Conservation (phyloP, 2,797 vertebrate species). For the Neosilurus mollespiculum region DNA sequence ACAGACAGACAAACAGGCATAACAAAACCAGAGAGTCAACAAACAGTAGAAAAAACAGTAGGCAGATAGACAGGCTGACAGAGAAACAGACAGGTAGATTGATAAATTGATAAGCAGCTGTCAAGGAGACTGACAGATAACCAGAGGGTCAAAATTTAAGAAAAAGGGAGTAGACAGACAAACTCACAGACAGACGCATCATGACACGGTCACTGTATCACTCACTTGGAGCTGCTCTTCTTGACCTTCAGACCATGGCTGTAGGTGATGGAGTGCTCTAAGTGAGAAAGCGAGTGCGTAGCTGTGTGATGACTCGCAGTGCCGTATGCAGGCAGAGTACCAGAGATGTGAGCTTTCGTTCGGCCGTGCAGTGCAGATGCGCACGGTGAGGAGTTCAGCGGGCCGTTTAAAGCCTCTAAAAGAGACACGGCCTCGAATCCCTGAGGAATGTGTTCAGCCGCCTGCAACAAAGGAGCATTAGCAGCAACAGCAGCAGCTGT, state of each 20-base stretch:
- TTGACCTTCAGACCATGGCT: conserved; percentile 85
- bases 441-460: conserved; percentile 90
- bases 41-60: background rate
- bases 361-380: conserved; percentile 76
- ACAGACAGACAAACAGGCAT: background rate
- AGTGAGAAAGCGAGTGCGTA: conserved; percentile 78
- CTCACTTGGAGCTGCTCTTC: conserved; percentile 90
- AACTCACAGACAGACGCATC: background rate
- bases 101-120: background rate
- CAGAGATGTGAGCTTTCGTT: conserved; percentile 76
- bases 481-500: background rate
- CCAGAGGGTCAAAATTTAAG: background rate
- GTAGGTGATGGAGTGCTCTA: conserved; percentile 79
- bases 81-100: background rate
- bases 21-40: too few relatives aligned
- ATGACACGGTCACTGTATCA: conserved; percentile 21
- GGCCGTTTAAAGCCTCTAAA: conserved; percentile 94
- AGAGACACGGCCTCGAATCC: conserved; percentile 96
- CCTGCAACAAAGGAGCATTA: conserved; percentile 66
- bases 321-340: conserved; percentile 81
- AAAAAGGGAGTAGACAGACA: background rate
- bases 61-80: background rate
- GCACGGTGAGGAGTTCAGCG: conserved; percentile 80
- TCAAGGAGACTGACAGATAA: background rate
- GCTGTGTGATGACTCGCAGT: conserved; percentile 80